Conservation (phyloP, 1,140 invertebrate species). For the Drosophila persimilis region DNA sequence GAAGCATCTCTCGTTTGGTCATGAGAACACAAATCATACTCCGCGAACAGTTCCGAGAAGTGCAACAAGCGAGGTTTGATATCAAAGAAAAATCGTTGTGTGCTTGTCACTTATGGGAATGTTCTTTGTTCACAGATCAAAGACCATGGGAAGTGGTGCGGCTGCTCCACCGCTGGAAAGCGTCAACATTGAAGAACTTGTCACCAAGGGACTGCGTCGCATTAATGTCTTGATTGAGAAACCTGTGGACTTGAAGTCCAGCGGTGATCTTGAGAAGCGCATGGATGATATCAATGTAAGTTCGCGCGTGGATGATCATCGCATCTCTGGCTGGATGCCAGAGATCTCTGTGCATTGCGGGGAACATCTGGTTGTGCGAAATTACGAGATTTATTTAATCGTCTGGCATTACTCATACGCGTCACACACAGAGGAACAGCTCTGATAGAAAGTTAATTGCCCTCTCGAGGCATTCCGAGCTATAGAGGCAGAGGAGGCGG, state of each 20-base stretch:
- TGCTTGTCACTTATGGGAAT: neutral
- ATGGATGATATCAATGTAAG: constrained; percentile 80
- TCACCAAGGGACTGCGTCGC: constrained; percentile 75
- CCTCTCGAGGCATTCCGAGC: constrained; percentile 67
- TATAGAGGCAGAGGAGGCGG: neutral
- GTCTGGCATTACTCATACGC: constrained; percentile 49
- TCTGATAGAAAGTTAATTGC: constrained; percentile 68
- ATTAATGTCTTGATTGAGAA: constrained; percentile 81
- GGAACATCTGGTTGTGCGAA: constrained; percentile 20
- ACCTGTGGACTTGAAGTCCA: constrained; percentile 72
- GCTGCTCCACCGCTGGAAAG: constrained; percentile 57
- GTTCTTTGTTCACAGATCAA: constrained; percentile 48
- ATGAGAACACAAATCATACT: constrained; percentile 79
- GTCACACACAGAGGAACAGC: constrained; percentile 3
- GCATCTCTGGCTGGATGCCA: constrained; percentile 37
- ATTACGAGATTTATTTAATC: constrained; percentile 40
- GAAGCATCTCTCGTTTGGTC: constrained; percentile 71
- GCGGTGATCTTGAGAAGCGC: constrained; percentile 71
- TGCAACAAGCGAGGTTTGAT: constrained; percentile 77
- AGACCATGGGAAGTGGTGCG: constrained; percentile 35
- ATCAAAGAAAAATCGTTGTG: neutral
- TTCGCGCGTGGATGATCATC: constrained; percentile 12
- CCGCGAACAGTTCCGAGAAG: constrained; percentile 78
- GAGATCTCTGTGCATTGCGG: neutral
- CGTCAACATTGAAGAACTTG: constrained; percentile 78